Evolutionary conservation across 2,113 vertebrate species (phyloP).

Genomic region (Cervus canadensis): DNA sequence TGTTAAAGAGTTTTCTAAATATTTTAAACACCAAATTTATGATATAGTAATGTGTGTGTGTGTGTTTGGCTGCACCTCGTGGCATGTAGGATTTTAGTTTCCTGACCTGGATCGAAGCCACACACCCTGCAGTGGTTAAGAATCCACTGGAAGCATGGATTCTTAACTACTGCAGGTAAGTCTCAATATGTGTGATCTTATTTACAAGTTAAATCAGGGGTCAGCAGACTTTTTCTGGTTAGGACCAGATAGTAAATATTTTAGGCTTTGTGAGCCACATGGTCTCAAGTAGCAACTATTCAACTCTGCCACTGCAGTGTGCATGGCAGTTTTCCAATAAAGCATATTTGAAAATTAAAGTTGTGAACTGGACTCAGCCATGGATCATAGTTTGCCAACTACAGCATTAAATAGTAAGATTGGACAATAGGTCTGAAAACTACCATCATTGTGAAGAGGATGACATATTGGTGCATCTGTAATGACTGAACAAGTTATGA

Average conservation of each 20-base stretch:
- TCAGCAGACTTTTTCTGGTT: neutral
- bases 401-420: neutral
- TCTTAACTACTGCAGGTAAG: neutral
- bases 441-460: neutral
- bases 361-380: neutral
- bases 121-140: neutral
- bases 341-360: neutral
- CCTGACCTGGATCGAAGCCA: neutral
- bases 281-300: neutral
- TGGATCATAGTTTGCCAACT: neutral
- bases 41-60: neutral
- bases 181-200: neutral
- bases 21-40: neutral
- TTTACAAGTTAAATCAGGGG: neutral
- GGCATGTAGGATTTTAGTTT: neutral
- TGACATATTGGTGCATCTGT: neutral
- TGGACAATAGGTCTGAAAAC: neutral
- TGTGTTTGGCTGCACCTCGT: neutral
- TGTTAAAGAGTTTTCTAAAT: conserved; percentile 13
- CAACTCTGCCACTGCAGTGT: neutral
- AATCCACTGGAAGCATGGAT: neutral
- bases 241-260: neutral
- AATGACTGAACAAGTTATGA: neutral
- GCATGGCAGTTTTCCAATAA: neutral
- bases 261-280: neutral